phyloP scores from a whole-genome alignment of 2,113 vertebrate genomes.

The Desmodus rotundus region DNA sequence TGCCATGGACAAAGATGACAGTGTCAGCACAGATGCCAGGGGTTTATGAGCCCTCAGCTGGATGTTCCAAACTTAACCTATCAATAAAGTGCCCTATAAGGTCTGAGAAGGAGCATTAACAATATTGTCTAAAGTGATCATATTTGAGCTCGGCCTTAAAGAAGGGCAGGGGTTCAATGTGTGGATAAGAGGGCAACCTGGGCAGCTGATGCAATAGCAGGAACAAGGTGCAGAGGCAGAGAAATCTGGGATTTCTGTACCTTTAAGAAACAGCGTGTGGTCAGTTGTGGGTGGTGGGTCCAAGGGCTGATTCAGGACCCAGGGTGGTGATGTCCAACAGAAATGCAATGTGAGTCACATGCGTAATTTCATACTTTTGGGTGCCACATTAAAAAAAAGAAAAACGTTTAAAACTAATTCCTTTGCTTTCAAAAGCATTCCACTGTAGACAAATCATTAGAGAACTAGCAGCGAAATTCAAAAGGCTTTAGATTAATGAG shows the following conservation, averaged over 20 bases:
- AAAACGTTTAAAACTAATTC: neutral
- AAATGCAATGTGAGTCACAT: neutral
- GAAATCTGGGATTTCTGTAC: neutral
- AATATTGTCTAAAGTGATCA: neutral
- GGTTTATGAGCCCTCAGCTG: neutral
- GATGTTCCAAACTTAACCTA: neutral
- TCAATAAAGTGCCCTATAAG: neutral
- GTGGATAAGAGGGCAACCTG: neutral
- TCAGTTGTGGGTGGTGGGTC: no score
- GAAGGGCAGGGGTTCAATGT: neutral
- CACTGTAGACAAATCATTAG: neutral
- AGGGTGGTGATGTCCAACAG: neutral
- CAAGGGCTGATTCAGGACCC: neutral
- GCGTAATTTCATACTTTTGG: neutral
- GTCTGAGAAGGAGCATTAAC: neutral
- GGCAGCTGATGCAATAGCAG: rapidly evolving
- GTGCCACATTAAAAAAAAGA: neutral
- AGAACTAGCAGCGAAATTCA: constrained; percentile 54
- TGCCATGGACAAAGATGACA: neutral
- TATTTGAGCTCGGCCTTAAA: neutral
- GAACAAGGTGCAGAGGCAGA: neutral
- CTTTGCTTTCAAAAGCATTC: neutral
- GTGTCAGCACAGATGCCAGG: neutral
- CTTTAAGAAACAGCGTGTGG: neutral
- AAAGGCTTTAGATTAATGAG: constrained; percentile 54